Evolutionary conservation across 2,888 invertebrate genomes (phyloP).

Genomic region (Drosophila affinis): DNA sequence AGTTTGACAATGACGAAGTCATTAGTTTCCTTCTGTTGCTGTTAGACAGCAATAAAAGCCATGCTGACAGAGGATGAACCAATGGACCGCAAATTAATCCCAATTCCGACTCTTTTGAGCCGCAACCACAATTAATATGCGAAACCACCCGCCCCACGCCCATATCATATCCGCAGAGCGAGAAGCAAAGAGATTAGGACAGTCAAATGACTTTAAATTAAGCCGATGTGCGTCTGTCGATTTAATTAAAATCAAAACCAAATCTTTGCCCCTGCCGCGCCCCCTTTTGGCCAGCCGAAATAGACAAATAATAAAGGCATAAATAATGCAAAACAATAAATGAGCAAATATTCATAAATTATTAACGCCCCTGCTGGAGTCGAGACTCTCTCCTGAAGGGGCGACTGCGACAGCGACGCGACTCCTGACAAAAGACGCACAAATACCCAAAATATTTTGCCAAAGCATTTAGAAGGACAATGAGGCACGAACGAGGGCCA

Average conservation of each 20-base stretch:
- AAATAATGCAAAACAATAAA: conserved; percentile 80
- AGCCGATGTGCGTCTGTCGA: conserved; percentile 72
- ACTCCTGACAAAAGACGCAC: conserved; percentile 61
- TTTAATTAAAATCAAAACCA: conserved; percentile 80
- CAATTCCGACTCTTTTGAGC: conserved; percentile 22
- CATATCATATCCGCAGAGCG: conserved; percentile 1
- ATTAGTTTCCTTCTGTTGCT: conserved; percentile 15
- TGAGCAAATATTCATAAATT: conserved; percentile 80
- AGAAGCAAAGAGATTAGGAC: conserved; percentile 55
- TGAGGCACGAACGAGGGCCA: conserved; percentile 62
- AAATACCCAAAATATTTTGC: conserved; percentile 79
- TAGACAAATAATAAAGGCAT: conserved; percentile 75
- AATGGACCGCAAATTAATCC: conserved; percentile 49
- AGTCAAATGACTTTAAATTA: conserved; percentile 73
- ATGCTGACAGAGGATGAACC: conserved; percentile 17
- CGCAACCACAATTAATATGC: conserved; percentile 44
- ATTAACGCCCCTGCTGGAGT: conserved; percentile 63
- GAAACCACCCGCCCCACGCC: conserved; percentile 15
- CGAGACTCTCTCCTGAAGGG: conserved; percentile 15
- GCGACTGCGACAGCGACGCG: conserved; percentile 9
- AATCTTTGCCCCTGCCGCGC: conserved; percentile 58
- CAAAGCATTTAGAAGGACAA: conserved; percentile 80
- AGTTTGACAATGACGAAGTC: conserved; percentile 19
- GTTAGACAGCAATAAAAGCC: background rate
- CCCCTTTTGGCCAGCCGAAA: conserved; percentile 2